Conservation (phyloP, 2,113 vertebrate genomes). For the Petaurus breviceps region DNA sequence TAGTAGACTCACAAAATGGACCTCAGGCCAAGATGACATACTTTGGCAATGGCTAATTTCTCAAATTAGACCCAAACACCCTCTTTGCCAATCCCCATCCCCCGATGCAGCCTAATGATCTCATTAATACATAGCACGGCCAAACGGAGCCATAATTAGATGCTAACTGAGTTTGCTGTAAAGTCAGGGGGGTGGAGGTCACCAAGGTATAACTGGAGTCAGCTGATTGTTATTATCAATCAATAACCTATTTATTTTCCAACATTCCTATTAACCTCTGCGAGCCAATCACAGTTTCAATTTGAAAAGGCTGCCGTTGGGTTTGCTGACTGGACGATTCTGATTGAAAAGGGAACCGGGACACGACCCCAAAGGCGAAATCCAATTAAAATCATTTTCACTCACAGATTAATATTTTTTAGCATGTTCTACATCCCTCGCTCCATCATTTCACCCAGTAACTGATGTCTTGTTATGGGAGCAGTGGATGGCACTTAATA, state of each 20-base stretch:
- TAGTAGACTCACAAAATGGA: neutral
- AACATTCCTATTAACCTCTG: conserved; percentile 88
- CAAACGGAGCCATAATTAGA: conserved; percentile 82
- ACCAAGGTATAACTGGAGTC: conserved; percentile 82
- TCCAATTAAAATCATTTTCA: conserved; percentile 86
- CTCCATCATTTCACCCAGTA: conserved; percentile 77
- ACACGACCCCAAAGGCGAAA: conserved; percentile 82
- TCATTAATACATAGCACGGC: conserved; percentile 78
- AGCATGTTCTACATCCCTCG: conserved; percentile 80
- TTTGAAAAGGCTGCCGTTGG: conserved; percentile 77
- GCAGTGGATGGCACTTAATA: neutral
- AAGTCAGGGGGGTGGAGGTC: conserved; percentile 84
- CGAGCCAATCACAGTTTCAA: conserved; percentile 82
- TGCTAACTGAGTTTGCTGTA: conserved; percentile 84
- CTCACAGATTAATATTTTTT: conserved; percentile 85
- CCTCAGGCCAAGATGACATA: accelerated
- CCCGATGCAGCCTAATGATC: neutral
- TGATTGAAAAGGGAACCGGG: conserved; percentile 81
- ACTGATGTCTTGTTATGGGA: conserved; percentile 61
- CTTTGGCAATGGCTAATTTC: neutral
- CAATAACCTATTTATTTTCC: conserved; percentile 90
- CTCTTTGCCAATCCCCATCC: neutral
- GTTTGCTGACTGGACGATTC: conserved; percentile 87
- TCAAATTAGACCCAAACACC: neutral
- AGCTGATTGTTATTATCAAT: conserved; percentile 88